A percentile compares a stretch with the other conserved stretches of the same genome.
Evolutionary conservation across 2,888 invertebrate genomes (phyloP).

Genomic region (Trichogramma dendrolimi): DNA sequence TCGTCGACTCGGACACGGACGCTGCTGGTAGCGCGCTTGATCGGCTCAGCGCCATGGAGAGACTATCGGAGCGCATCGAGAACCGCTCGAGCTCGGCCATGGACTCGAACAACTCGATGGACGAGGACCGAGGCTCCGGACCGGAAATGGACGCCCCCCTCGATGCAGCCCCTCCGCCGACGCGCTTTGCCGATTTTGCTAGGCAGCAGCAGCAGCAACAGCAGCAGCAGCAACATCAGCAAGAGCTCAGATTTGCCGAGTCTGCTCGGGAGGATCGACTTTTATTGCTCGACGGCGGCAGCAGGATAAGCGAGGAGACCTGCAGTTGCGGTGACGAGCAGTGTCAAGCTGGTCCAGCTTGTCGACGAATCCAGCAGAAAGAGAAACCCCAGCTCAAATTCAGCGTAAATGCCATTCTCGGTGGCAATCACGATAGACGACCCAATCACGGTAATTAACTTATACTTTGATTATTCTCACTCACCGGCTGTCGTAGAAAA

Average conservation of each 20-base stretch:
- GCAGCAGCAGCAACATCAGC: slow-evolving; percentile 13
- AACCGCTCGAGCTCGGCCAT: slow-evolving; percentile 44
- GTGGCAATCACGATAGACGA: slow-evolving; percentile 57
- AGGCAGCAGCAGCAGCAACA: slow-evolving; percentile 4
- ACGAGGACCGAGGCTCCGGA: slow-evolving; percentile 40
- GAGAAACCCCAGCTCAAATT: slow-evolving; percentile 80
- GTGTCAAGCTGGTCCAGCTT: slow-evolving; percentile 42
- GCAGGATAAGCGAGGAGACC: slow-evolving; percentile 46
- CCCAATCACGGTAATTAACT: slow-evolving; percentile 46
- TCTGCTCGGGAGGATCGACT: slow-evolving; percentile 43
- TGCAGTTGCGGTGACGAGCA: slow-evolving; percentile 49
- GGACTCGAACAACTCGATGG: slow-evolving; percentile 42
- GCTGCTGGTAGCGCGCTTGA: slow-evolving; percentile 23
- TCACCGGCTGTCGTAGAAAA: not conserved
- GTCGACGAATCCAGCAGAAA: slow-evolving; percentile 47
- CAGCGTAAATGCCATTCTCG: slow-evolving; percentile 88
- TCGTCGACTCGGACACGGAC: slow-evolving; percentile 24
- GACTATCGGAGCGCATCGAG: slow-evolving; percentile 45
- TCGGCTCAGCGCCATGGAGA: slow-evolving; percentile 43
- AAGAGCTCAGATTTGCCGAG: slow-evolving; percentile 16
- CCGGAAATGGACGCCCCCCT: slow-evolving; percentile 31
- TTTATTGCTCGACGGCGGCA: slow-evolving; percentile 38
- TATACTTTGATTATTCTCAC: not conserved
- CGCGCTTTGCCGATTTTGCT: slow-evolving; percentile 9
- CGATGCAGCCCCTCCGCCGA: slow-evolving; percentile 21